Evolutionary conservation across 2,797 vertebrate species (phyloP).

Genomic region (Sebastes kiyomatsui): DNA sequence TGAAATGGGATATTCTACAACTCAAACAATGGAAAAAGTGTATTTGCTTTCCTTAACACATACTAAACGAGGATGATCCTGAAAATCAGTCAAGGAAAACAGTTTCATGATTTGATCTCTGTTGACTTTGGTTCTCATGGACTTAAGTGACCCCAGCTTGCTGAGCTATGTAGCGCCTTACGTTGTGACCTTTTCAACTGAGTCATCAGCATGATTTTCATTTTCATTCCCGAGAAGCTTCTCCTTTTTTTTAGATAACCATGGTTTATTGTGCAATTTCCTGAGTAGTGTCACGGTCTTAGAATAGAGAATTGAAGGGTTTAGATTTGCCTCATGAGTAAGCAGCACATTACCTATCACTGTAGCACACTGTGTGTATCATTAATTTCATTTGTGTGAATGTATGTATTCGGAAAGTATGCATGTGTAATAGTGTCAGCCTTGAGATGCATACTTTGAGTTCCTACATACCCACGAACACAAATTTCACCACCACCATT

Average conservation of each 20-base stretch:
- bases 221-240: background rate
- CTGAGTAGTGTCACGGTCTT: background rate
- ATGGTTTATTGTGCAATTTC: background rate
- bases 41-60: background rate
- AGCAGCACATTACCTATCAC: background rate
- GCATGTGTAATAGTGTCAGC: background rate
- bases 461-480: background rate
- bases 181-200: background rate
- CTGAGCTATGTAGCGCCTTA: background rate
- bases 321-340: background rate
- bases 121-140: conserved; percentile 18
- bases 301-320: background rate
- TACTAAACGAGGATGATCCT: background rate
- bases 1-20: background rate
- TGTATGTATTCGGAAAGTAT: background rate
- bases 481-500: background rate
- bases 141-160: background rate
- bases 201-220: background rate
- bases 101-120: background rate
- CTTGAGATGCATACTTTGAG: background rate
- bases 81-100: conserved; percentile 12
- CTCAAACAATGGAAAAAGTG: background rate
- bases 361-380: background rate
- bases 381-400: background rate
- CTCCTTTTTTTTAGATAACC: background rate